phyloP scores from a whole-genome alignment of 2,113 vertebrate species.

The Perccottus glenii region DNA sequence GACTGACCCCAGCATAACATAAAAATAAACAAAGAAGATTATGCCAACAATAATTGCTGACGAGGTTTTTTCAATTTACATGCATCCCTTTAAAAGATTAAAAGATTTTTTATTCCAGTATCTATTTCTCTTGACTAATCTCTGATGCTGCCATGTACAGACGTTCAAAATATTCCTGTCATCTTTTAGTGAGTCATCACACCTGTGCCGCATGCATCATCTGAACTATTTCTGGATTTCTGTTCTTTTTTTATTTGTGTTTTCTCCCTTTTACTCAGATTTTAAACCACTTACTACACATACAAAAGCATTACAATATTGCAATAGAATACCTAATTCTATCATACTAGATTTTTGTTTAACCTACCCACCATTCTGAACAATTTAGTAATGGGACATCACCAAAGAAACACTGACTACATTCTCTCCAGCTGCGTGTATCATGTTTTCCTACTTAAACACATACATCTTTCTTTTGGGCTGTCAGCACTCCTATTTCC shows the following conservation, averaged over 20 bases:
- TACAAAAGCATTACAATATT: constrained; percentile 35
- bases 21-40: constrained; percentile 7
- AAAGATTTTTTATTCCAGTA: neutral
- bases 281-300: constrained; percentile 39
- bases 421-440: constrained; percentile 45
- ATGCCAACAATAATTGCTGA: constrained; percentile 2
- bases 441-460: constrained; percentile 52
- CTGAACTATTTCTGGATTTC: constrained; percentile 62
- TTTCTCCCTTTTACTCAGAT: constrained; percentile 32
- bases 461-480: constrained; percentile 62
- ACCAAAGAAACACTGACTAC: constrained; percentile 47
- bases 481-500: constrained; percentile 61
- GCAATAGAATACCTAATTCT: neutral
- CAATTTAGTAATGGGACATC: constrained; percentile 3
- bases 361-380: neutral
- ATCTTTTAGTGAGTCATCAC: constrained; percentile 66
- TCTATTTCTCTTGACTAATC: neutral
- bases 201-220: constrained; percentile 62
- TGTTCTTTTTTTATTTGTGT: constrained; percentile 46
- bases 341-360: neutral
- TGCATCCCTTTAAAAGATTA: neutral
- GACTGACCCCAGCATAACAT: constrained; percentile 7
- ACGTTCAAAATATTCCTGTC: constrained; percentile 43
- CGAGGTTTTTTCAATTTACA: neutral
- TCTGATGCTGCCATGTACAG: constrained; percentile 32